These are phyloP conservation scores for Spongilla lacustris DNA, from an alignment of 37 sponge, comb jelly and placozoan genomes.

Conservation along the genomic window DNA sequence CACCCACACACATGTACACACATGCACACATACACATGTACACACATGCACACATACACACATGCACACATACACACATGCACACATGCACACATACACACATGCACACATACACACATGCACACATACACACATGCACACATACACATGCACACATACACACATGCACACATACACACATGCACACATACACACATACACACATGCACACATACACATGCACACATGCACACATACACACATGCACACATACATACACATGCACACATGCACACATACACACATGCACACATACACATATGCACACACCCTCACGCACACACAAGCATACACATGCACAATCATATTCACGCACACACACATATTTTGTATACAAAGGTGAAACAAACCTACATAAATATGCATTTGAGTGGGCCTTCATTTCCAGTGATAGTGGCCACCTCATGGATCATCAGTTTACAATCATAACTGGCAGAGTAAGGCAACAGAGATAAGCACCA, in stretches of 20 bases:
- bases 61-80: too few species aligned
- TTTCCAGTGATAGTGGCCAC: slow-evolving; percentile 28
- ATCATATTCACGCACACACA: too few species aligned
- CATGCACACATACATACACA: too few species aligned
- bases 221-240: too few species aligned
- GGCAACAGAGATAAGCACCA: not conserved
- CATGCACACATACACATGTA: not conserved
- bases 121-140: too few species aligned
- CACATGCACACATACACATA: not conserved
- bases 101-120: too few species aligned
- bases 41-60: not conserved
- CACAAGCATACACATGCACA: slow-evolving; percentile 18
- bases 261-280: slow-evolving; percentile 1
- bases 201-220: too few species aligned
- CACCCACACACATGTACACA: too few species aligned
- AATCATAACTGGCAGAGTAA: slow-evolving; percentile 36
- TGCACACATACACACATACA: too few species aligned
- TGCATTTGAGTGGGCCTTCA: slow-evolving; percentile 19
- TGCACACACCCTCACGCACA: slow-evolving; percentile 4
- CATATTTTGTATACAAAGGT: not conserved
- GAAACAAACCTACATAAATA: not conserved
- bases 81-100: too few species aligned
- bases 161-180: too few species aligned
- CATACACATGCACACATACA: too few species aligned
- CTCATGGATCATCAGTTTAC: slow-evolving; percentile 36